Evolutionary conservation across 2,113 vertebrate species (phyloP), one percentile per base, ranked within the genome.

Genomic region (Takifugu flavidus): DNA sequence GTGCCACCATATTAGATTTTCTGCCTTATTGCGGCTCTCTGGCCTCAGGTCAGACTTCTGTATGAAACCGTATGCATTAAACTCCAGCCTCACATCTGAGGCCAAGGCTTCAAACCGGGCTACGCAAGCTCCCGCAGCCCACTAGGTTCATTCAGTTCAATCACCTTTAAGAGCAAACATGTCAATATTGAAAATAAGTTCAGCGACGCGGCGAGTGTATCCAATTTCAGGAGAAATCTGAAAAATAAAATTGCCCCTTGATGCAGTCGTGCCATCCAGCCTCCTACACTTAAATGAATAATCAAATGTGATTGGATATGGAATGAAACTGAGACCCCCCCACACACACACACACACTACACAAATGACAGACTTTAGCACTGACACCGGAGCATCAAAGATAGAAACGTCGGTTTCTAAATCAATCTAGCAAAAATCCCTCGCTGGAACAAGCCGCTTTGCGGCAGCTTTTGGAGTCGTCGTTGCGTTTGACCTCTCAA

Each of bases 1-100:
- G 49, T 64, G 67, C 76, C 76, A 82, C 76, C 78, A 75, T 84
- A 87, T 89, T 88, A 86, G 73, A 89, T 88, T 88, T 80, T 77
- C 81, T 70, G 61, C 75, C 72, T 89, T 89, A 89, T 88, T 89
- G 79, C 84, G 66, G 83, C 69, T 79, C 68, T 56, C 62, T 70
- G 12, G 72, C 87, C 79, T 79, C 59, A 42, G 84, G 86, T 76
- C 78, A 77, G 63, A 57, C 56, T 70, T 53, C 47, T 62, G 74
- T 73, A 67, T 65, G 44, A 70, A 69, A 76, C 13, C 52, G 39
- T 6, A 54, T 5, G 7, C 62, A 65, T 70, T 80, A 56, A 8
- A 20, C 63, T 67, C 62, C 67, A 52, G 56, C 74, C 49, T 75
- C 76, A 82, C 73, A 83, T 80, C 59, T 55, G 74, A 66, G 68